A percentile compares a stretch with the other conserved stretches of the same genome.
Conservation (phyloP, 2,797 vertebrate genomes). For the Betta splendens region DNA sequence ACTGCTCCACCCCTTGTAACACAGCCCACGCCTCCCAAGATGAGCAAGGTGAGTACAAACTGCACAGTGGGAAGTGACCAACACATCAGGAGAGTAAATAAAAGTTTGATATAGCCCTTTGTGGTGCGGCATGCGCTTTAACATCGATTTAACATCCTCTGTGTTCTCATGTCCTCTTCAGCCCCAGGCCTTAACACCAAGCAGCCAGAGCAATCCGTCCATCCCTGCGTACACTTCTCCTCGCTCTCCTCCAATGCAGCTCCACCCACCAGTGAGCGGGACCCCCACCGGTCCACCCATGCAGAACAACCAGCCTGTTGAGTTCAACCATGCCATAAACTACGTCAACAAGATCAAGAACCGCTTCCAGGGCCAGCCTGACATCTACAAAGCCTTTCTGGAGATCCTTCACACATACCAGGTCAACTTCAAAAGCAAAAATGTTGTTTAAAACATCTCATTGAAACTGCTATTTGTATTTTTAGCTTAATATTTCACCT, state of each 20-base stretch:
- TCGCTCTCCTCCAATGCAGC: conserved; percentile 91
- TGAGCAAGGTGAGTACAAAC: conserved; percentile 86
- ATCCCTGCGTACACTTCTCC: conserved; percentile 92
- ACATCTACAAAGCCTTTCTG: conserved; percentile 98
- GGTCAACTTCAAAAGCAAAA: conserved; percentile 77
- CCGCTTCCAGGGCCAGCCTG: conserved; percentile 97
- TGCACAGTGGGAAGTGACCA: background rate
- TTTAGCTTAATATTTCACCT: conserved; percentile 2
- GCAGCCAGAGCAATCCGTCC: conserved; percentile 92
- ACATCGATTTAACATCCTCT: background rate
- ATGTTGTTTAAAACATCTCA: too few species aligned
- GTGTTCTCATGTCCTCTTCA: conserved; percentile 86
- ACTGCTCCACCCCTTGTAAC: conserved; percentile 86
- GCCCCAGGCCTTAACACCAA: conserved; percentile 88
- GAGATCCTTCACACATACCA: conserved; percentile 99
- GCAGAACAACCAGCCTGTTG: conserved; percentile 99
- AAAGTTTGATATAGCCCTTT: too few species aligned
- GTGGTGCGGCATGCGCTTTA: background rate
- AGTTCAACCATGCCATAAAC: conserved; percentile 99
- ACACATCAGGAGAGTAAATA: too few species aligned
- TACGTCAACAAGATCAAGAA: conserved; percentile 99
- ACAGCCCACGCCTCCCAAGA: conserved; percentile 92
- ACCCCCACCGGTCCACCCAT: conserved; percentile 89
- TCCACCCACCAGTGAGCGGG: conserved; percentile 91
- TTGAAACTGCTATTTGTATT: too few species aligned